Conservation (phyloP, 2,888 invertebrate genomes). For the Nematopogon swammerdamellus region DNA sequence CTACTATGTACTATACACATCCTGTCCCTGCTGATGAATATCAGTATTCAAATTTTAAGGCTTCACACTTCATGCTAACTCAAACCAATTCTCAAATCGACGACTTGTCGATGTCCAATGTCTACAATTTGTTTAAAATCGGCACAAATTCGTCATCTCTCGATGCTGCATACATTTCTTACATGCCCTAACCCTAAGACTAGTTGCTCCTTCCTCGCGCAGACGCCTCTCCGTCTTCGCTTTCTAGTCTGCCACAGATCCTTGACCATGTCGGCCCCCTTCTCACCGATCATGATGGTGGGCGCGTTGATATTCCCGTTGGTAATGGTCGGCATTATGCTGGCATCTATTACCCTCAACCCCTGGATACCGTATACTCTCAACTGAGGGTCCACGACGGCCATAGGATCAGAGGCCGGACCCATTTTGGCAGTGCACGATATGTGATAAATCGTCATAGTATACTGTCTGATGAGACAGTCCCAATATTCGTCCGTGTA, state of each 20-base stretch:
- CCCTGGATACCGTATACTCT: constrained; percentile 75
- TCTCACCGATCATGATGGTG: constrained; percentile 84
- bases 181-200: constrained; percentile 16
- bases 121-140: too few relatives aligned
- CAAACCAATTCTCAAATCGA: too few relatives aligned
- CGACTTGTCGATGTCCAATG: too few relatives aligned
- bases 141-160: constrained; percentile 25
- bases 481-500: constrained; percentile 88
- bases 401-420: constrained; percentile 68
- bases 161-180: constrained; percentile 19
- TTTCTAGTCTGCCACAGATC: constrained; percentile 56
- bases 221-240: constrained; percentile 26
- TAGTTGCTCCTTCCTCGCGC: constrained; percentile 20
- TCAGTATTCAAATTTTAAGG: too few relatives aligned
- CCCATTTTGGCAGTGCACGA: constrained; percentile 87
- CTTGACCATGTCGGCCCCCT: constrained; percentile 80
- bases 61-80: too few relatives aligned
- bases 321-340: constrained; percentile 84
- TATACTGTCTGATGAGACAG: constrained; percentile 78
- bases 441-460: constrained; percentile 85
- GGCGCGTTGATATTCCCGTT: constrained; percentile 89
- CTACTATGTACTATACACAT: too few relatives aligned
- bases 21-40: too few relatives aligned
- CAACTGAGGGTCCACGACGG: constrained; percentile 77
- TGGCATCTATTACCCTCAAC: constrained; percentile 80